These are phyloP conservation scores for Phalacrocorax carbo DNA, from an alignment of 2,113 vertebrate species.

Conservation along the genomic window DNA sequence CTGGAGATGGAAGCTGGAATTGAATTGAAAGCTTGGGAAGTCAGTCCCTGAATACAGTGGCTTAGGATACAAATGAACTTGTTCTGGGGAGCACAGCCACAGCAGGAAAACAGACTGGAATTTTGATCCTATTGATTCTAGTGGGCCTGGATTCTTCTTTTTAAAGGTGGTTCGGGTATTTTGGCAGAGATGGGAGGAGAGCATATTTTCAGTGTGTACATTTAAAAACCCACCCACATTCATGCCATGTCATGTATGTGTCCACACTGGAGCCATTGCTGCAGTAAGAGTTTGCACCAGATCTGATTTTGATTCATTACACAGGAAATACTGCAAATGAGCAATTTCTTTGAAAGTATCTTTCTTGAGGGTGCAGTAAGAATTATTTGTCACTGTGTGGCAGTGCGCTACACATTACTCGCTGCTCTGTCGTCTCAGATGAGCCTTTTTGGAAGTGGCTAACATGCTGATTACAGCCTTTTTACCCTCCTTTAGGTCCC, in stretches of 20 bases:
- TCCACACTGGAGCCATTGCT: neutral
- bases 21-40: neutral
- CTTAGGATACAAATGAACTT: neutral
- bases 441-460: neutral
- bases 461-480: neutral
- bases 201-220: accelerated
- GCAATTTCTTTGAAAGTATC: neutral
- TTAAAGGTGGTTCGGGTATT: neutral
- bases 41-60: neutral
- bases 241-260: neutral
- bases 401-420: neutral
- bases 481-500: accelerated
- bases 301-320: neutral
- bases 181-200: accelerated
- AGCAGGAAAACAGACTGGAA: neutral
- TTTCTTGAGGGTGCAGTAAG: conserved; percentile 14
- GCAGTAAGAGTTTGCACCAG: neutral
- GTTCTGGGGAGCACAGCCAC: neutral
- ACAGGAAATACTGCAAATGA: neutral
- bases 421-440: neutral
- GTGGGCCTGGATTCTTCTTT: neutral
- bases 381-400: conserved; percentile 42
- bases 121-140: neutral
- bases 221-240: neutral
- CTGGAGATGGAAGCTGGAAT: neutral